Conservation (phyloP, 2,797 vertebrate species). For the Odontamblyopus rebecca region DNA sequence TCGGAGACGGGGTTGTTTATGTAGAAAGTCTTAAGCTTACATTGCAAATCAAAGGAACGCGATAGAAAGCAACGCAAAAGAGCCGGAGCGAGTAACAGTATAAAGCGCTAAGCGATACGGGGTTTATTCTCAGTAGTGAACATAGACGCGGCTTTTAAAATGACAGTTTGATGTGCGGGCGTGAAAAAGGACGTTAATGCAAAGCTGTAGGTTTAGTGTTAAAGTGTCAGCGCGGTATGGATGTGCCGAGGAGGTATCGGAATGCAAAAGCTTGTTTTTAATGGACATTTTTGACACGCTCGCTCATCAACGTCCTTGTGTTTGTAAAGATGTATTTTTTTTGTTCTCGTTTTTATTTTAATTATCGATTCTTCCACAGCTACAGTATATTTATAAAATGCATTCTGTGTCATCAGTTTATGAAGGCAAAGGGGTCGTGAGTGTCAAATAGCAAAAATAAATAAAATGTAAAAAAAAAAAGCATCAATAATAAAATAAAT, state of each 20-base stretch:
- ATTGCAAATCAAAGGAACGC: constrained; percentile 33
- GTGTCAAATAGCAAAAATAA: too few relatives aligned
- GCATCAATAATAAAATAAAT: too few relatives aligned
- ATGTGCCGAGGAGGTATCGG: neutral
- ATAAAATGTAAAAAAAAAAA: too few relatives aligned
- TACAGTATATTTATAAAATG: too few relatives aligned
- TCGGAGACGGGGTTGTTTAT: constrained; percentile 32
- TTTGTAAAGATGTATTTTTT: neutral
- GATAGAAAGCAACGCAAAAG: constrained; percentile 26
- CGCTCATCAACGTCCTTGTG: too few relatives aligned
- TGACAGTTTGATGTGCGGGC: too few relatives aligned
- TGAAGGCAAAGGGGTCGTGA: too few relatives aligned
- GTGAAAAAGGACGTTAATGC: neutral
- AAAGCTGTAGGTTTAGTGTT: neutral
- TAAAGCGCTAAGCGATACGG: neutral
- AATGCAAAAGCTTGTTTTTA: neutral
- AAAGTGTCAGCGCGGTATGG: neutral
- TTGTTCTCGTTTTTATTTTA: neutral
- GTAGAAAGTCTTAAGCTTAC: constrained; percentile 35
- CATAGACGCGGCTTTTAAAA: neutral
- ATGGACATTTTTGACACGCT: too few relatives aligned
- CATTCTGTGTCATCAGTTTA: too few relatives aligned
- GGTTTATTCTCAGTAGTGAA: neutral
- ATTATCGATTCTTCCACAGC: too few relatives aligned
- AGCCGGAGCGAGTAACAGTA: neutral